Evolutionary conservation across 2,113 vertebrate genomes (phyloP).

Genomic region (Benitochromis conjunctus): DNA sequence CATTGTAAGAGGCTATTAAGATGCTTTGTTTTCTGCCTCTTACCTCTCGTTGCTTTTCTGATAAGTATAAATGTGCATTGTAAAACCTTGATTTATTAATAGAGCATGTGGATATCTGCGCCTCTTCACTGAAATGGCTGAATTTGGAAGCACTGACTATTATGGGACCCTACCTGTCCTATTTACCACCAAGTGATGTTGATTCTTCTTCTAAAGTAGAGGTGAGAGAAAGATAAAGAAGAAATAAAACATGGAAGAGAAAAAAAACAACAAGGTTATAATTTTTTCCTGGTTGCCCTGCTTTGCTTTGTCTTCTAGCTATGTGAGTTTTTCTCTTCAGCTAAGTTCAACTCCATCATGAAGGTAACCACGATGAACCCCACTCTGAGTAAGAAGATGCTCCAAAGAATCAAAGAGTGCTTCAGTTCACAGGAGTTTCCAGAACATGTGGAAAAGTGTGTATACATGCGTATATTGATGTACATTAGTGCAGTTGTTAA

Average conservation of each 20-base stretch:
- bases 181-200: constrained; percentile 32
- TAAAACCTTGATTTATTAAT: neutral
- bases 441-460: constrained; percentile 34
- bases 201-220: constrained; percentile 22
- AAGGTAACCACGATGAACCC: neutral
- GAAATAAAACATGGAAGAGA: neutral
- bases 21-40: neutral
- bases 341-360: neutral
- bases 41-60: neutral
- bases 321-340: constrained; percentile 31
- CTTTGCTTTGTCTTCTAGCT: constrained; percentile 37
- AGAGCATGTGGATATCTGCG: neutral
- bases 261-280: neutral
- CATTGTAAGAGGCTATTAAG: neutral
- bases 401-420: constrained; percentile 25
- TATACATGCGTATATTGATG: neutral
- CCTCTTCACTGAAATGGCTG: constrained; percentile 44
- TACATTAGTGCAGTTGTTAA: neutral
- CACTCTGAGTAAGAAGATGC: constrained; percentile 16
- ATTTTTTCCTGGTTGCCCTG: neutral
- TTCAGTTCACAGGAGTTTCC: neutral
- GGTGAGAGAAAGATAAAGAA: constrained; percentile 10
- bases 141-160: neutral
- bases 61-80: neutral
- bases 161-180: constrained; percentile 56